These are phyloP conservation scores for Oryzias sinensis DNA, from an alignment of 2,797 vertebrate genomes.

Conservation along the genomic window DNA sequence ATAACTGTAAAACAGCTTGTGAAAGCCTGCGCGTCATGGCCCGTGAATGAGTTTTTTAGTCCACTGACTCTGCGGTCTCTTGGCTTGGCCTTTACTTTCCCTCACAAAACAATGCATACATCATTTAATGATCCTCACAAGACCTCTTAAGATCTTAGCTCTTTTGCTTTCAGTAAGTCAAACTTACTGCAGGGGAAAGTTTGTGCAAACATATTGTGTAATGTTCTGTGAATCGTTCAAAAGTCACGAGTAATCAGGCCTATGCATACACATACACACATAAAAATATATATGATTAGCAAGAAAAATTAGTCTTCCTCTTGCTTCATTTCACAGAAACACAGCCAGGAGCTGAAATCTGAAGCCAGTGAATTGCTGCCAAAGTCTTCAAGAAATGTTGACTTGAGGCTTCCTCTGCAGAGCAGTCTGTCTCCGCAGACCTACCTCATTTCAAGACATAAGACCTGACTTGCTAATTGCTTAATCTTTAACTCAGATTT, in stretches of 20 bases:
- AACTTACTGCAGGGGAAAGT: constrained; percentile 31
- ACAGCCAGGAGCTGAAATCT: no score
- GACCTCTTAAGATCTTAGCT: constrained; percentile 30
- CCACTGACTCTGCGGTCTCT: constrained; percentile 12
- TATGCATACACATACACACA: constrained; percentile 9
- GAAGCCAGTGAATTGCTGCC: neutral
- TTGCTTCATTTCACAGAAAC: no score
- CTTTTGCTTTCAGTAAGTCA: constrained; percentile 48
- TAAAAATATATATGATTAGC: no score
- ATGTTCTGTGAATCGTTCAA: constrained; percentile 11
- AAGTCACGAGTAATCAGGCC: constrained; percentile 6
- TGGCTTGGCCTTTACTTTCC: constrained; percentile 11
- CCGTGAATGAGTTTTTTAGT: neutral
- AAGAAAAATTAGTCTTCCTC: no score
- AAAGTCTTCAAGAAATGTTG: neutral
- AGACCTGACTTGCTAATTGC: no score
- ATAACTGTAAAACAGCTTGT: constrained; percentile 3
- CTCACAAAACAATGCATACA: constrained; percentile 24
- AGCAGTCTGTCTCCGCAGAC: no score
- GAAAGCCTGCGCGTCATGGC: neutral
- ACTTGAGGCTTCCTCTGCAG: neutral
- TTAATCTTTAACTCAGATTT: no score
- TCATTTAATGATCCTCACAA: constrained; percentile 37
- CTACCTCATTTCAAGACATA: no score
- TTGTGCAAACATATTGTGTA: constrained; percentile 17